phyloP scores from a whole-genome alignment of 2,113 vertebrate genomes.

The Xiphias gladius region DNA sequence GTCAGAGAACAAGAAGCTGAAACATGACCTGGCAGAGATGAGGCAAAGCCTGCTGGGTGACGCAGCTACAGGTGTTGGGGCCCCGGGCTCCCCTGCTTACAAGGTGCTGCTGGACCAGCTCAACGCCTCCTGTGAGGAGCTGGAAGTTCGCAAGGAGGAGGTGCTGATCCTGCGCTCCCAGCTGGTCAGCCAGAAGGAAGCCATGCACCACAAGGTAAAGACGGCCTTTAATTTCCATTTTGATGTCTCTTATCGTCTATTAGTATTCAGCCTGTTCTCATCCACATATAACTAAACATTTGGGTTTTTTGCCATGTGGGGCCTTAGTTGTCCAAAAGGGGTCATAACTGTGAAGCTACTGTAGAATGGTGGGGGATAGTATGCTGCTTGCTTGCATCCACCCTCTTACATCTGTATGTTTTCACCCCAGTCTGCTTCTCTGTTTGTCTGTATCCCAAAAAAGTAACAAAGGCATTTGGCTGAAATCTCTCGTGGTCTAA shows the following conservation, averaged over 20 bases:
- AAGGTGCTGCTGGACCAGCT: constrained; percentile 95
- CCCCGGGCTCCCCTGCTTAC: constrained; percentile 92
- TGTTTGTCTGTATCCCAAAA: constrained; percentile 25
- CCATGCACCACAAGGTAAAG: constrained; percentile 93
- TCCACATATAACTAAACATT: not conserved
- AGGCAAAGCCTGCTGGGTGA: constrained; percentile 91
- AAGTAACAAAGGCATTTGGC: not conserved
- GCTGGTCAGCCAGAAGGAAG: constrained; percentile 97
- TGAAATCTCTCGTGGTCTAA: not conserved
- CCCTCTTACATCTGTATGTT: constrained; percentile 29
- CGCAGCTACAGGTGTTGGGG: constrained; percentile 84
- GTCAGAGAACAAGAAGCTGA: constrained; percentile 98
- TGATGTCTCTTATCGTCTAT: not conserved
- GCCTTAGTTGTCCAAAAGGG: no score
- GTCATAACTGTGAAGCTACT: not conserved
- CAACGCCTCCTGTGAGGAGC: constrained; percentile 93
- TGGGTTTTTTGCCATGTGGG: not conserved
- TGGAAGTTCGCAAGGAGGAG: constrained; percentile 98
- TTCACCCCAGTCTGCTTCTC: constrained; percentile 27
- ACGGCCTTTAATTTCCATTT: not conserved
- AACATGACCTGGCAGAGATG: constrained; percentile 93
- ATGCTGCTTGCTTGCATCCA: constrained; percentile 22
- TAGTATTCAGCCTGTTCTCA: not conserved
- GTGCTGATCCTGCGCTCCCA: constrained; percentile 98
- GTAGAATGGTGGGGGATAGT: not conserved